Base-by-base conservation (phyloP, 2,797 vertebrate genomes). In the Gadopsis bispinosus region DNA sequence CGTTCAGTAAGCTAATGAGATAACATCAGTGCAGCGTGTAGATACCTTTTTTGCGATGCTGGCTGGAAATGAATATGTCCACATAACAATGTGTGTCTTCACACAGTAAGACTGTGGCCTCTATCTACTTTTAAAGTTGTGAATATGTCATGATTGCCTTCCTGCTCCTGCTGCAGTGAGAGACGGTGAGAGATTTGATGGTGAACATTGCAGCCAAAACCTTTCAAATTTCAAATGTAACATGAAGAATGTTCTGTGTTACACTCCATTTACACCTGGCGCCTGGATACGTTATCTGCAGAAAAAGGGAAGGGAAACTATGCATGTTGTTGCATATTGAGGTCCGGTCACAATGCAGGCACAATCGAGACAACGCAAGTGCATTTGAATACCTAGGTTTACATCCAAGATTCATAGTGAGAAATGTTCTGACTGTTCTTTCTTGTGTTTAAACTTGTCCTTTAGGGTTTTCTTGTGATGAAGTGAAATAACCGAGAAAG, bases 71-170 rank as follows among this genome's bases (percentile, higher is more conserved):
- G 14, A 26, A 64, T 10, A 12, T 16, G 7, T 22, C 31, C 3
- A 58, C 37, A 55, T 68, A 53, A 22, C 58, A 62, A 37, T 5
- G 14, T 11, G 31, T 55, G 37, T 53, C 14, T 58, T 48, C 41
- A 48, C 26, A 60, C 12, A 48, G 19, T 8, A 17, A 39, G 50
- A 41, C 56, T 2, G 16, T 8, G 43, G 13, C 47, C 14, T 55
- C n/a, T n/a, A 4, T 43, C 35, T 50, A 2, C 56, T 45, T 69
- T 35, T 61, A 14, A n/a, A 31, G 66, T 29, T 66, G 29, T 61
- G 14, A 70, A 66, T 76, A 58, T 58, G 55, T 68, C 17, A 81
- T 60, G 29, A 33, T 35, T 43, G 10, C 9, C 43, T 56, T 61
- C 55, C 41, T 81, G 22, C 56, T 31, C 16, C 5, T 16, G 6